A percentile compares a stretch with the other conserved stretches of the same genome.
phyloP scores from a whole-genome alignment of 2,113 vertebrate genomes.

The Mesoclemmys tuberculata region DNA sequence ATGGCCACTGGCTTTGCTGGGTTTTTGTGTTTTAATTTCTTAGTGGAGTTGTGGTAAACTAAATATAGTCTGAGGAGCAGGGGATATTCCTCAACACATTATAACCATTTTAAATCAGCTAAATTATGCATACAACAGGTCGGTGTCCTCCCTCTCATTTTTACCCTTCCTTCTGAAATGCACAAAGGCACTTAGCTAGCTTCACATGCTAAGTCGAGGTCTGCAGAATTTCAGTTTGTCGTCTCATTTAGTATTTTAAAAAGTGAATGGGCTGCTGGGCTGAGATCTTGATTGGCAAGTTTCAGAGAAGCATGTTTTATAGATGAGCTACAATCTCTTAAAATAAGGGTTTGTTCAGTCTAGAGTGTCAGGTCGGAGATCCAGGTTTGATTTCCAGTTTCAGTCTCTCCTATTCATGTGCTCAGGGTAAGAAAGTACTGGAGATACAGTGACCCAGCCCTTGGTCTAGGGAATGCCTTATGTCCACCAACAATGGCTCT shows the following conservation, averaged over 20 bases:
- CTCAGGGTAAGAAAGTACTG: fast-evolving
- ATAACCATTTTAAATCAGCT: background rate
- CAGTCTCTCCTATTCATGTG: background rate
- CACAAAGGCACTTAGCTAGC: background rate
- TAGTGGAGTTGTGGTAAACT: background rate
- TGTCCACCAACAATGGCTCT: background rate
- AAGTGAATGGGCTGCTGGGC: background rate
- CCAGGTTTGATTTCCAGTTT: background rate
- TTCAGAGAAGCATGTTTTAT: background rate
- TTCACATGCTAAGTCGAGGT: background rate
- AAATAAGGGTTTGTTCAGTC: background rate
- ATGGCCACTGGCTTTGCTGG: background rate
- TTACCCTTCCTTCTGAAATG: background rate
- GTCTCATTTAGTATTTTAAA: background rate
- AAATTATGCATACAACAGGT: background rate
- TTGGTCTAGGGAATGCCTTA: background rate
- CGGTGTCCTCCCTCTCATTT: background rate
- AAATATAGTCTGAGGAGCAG: background rate
- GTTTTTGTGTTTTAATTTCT: background rate
- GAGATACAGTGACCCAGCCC: fast-evolving
- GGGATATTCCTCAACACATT: no score
- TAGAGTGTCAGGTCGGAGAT: background rate
- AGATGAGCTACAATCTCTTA: background rate
- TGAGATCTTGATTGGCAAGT: background rate
- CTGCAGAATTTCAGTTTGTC: background rate